phyloP scores from a whole-genome alignment of 1,140 invertebrate species.

The Teleogryllus occipitalis region DNA sequence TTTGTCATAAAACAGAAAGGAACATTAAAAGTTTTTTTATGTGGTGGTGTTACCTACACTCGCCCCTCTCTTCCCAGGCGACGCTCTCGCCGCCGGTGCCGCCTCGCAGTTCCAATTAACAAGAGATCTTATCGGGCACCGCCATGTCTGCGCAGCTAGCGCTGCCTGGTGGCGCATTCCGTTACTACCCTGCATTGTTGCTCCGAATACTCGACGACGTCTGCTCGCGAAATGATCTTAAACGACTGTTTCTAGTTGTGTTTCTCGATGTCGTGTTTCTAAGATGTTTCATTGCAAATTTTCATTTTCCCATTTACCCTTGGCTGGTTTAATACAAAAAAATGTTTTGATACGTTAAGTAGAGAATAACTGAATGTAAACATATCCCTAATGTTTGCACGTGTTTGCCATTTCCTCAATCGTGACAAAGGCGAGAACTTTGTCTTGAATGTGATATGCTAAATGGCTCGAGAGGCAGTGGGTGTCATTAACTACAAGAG shows the following conservation, averaged over 20 bases:
- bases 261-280: no score
- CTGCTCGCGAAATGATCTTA: background rate
- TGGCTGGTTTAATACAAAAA: no score
- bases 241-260: no score
- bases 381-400: no score
- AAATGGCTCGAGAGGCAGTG: no score
- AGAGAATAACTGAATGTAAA: no score
- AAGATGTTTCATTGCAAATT: no score
- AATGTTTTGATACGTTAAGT: no score
- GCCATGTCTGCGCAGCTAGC: background rate
- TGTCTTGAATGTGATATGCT: no score
- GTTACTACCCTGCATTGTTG: background rate
- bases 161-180: background rate
- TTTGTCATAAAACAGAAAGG: background rate
- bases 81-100: background rate
- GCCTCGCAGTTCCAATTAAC: background rate
- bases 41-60: background rate
- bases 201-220: background rate
- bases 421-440: no score
- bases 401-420: no score
- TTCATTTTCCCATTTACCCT: no score
- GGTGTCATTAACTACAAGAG: background rate
- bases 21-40: constrained; percentile 1
- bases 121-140: background rate
- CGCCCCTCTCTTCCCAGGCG: background rate